A percentile compares a stretch with the other conserved stretches of the same genome.
Conservation (phyloP, 2,888 invertebrate species). For the Macrophya alboannulata region DNA sequence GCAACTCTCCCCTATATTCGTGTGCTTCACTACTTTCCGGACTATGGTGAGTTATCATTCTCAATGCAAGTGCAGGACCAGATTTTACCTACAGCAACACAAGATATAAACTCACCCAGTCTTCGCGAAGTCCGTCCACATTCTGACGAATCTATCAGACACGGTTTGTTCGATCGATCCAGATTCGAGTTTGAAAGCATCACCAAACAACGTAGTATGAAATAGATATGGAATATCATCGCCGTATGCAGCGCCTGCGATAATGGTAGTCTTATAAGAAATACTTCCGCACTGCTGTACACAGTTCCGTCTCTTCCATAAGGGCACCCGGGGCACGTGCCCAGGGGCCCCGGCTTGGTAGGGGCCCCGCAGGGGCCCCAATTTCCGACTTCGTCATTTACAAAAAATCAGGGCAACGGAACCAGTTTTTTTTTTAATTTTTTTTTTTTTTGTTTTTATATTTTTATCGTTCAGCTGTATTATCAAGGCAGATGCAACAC, state of each 20-base stretch:
- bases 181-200: slow-evolving; percentile 65
- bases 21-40: too few relatives aligned
- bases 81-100: not conserved
- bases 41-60: not conserved
- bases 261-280: not conserved
- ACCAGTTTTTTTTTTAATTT: too few relatives aligned
- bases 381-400: too few relatives aligned
- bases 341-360: too few relatives aligned
- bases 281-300: not conserved
- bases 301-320: too few relatives aligned
- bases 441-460: too few relatives aligned
- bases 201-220: slow-evolving; percentile 70
- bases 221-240: slow-evolving; percentile 85
- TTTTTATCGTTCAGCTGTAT: too few relatives aligned
- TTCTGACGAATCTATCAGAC: slow-evolving; percentile 79
- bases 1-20: too few relatives aligned
- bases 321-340: too few relatives aligned
- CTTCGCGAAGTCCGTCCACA: slow-evolving; percentile 86
- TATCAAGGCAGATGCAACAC: too few relatives aligned
- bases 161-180: slow-evolving; percentile 76
- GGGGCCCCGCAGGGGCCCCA: too few relatives aligned
- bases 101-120: slow-evolving; percentile 77
- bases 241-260: slow-evolving; percentile 83
- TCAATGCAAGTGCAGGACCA: not conserved
- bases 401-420: too few relatives aligned